Conservation (phyloP, 2,888 invertebrate species). For the Anagyrus pseudococci region DNA sequence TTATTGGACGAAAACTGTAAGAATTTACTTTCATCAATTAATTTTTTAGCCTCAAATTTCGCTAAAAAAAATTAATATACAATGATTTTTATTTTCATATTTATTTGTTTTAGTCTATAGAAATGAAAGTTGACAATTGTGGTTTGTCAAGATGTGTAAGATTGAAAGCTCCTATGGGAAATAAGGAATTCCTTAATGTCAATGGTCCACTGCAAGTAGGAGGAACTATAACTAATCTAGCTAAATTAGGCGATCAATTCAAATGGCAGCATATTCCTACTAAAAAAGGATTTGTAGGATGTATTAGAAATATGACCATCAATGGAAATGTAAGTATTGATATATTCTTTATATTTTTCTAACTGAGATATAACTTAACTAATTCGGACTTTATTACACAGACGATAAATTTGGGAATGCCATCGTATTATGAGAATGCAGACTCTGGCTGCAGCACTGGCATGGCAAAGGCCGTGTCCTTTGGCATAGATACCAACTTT, state of each 20-base stretch:
- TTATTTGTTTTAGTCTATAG: constrained; percentile 68
- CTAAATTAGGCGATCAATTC: constrained; percentile 68
- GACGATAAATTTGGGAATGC: constrained; percentile 88
- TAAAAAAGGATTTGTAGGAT: constrained; percentile 81
- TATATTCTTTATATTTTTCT: not conserved
- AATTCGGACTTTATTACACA: constrained; percentile 52
- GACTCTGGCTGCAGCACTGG: constrained; percentile 78
- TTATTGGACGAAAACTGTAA: constrained; percentile 62
- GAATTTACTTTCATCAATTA: constrained; percentile 31
- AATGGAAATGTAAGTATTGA: constrained; percentile 68
- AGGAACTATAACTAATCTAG: constrained; percentile 73
- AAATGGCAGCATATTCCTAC: constrained; percentile 78
- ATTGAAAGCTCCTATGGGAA: constrained; percentile 73
- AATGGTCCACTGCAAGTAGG: constrained; percentile 90
- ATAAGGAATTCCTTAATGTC: constrained; percentile 78
- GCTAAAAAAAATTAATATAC: not conserved
- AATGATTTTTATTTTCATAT: constrained; percentile 12
- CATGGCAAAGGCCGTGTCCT: constrained; percentile 78
- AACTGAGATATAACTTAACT: not conserved
- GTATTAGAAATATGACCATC: constrained; percentile 89
- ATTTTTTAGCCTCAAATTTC: too few species aligned
- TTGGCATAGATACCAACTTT: constrained; percentile 86
- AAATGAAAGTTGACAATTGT: constrained; percentile 81
- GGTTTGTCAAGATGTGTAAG: constrained; percentile 75
- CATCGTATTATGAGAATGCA: constrained; percentile 75